A percentile compares a stretch with the other conserved stretches of the same genome.
These are phyloP conservation scores for Babylonia areolata DNA, from an alignment of 1,140 invertebrate species.

Conservation along the genomic window DNA sequence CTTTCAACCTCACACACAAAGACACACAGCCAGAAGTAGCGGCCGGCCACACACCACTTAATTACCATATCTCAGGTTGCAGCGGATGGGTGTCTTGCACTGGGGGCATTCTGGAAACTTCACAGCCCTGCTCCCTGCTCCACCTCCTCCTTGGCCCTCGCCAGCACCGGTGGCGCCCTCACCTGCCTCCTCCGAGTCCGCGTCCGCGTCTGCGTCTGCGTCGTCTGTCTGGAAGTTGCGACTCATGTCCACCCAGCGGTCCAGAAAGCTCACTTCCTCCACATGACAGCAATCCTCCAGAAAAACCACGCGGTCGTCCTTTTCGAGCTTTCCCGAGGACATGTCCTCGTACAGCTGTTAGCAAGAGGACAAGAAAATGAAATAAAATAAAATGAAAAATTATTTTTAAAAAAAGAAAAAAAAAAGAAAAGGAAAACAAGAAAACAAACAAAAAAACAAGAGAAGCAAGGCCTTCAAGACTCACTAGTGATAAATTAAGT, in stretches of 20 bases:
- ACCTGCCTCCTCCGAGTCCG: conserved; percentile 79
- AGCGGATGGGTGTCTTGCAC: conserved; percentile 81
- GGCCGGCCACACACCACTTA: no score
- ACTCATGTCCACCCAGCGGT: conserved; percentile 79
- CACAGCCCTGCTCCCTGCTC: conserved; percentile 74
- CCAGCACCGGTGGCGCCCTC: conserved; percentile 73
- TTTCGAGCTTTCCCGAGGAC: conserved; percentile 22
- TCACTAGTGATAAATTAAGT: no score
- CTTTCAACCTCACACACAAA: no score
- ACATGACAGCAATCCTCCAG: conserved; percentile 55
- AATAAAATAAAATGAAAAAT: conserved; percentile 47
- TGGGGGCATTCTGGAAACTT: conserved; percentile 80
- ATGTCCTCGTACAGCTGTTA: conserved; percentile 72
- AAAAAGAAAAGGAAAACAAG: not conserved
- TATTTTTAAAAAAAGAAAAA: not conserved
- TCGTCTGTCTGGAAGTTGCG: conserved; percentile 50
- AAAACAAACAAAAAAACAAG: not conserved
- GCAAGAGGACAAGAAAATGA: conserved; percentile 60
- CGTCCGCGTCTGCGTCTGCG: conserved; percentile 36
- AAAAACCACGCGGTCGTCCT: conserved; percentile 49
- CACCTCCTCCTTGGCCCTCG: conserved; percentile 79
- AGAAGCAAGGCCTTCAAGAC: no score
- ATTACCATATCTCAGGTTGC: conserved; percentile 80
- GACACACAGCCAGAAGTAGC: no score
- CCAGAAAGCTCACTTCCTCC: conserved; percentile 42